Evolutionary conservation across 2,113 vertebrate genomes (phyloP).

Genomic region (Rhinichthys klamathensis): DNA sequence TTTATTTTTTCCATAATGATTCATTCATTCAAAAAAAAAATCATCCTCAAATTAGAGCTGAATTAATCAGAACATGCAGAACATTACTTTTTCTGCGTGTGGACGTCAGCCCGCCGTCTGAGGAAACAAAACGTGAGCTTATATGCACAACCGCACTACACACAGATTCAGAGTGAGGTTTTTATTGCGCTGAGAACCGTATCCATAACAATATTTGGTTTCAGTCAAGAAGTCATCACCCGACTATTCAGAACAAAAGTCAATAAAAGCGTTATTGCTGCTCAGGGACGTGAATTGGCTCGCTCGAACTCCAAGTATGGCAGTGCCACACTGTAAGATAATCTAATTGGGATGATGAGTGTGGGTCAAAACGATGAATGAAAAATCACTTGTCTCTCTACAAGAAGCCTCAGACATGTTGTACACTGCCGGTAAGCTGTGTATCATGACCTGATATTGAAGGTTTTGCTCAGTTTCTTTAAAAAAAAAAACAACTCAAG

Average conservation of each 20-base stretch:
- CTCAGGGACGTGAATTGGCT: slow-evolving; percentile 36
- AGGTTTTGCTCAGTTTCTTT: slow-evolving; percentile 27
- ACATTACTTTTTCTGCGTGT: neutral
- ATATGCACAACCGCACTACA: neutral
- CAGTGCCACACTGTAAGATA: slow-evolving; percentile 17
- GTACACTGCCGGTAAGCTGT: neutral
- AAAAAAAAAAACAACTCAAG: neutral
- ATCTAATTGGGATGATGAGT: slow-evolving; percentile 46
- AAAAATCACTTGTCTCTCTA: slow-evolving; percentile 25
- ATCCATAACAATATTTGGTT: slow-evolving; percentile 46
- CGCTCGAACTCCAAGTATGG: neutral
- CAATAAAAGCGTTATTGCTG: slow-evolving; percentile 42
- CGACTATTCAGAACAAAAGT: slow-evolving; percentile 45
- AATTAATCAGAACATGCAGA: slow-evolving; percentile 63
- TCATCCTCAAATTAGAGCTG: slow-evolving; percentile 67
- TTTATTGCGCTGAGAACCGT: slow-evolving; percentile 37
- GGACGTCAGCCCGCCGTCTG: neutral
- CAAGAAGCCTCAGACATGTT: slow-evolving; percentile 2
- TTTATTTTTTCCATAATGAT: too few relatives aligned
- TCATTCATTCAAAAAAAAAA: neutral
- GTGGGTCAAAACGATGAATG: slow-evolving; percentile 43
- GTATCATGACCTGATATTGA: neutral
- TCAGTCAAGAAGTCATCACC: slow-evolving; percentile 46
- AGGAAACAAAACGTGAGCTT: slow-evolving; percentile 38
- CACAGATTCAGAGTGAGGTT: slow-evolving; percentile 28